These are phyloP conservation scores for Cyanistes caeruleus DNA, from an alignment of 2,113 vertebrate genomes.

Conservation along the genomic window DNA sequence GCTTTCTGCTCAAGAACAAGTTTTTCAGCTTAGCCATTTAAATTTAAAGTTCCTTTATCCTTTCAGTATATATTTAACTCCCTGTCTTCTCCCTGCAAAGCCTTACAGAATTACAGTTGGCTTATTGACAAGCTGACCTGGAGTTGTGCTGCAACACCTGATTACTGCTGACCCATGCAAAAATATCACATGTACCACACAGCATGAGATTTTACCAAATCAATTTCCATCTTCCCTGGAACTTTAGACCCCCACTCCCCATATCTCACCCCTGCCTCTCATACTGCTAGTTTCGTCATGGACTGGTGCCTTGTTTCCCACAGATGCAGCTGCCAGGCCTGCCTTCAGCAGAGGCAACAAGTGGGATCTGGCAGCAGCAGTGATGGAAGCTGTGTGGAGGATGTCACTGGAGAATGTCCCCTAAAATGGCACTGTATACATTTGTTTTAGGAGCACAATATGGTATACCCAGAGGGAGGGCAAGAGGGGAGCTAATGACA, in stretches of 20 bases:
- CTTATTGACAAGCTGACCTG: background rate
- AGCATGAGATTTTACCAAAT: background rate
- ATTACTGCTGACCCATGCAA: accelerated
- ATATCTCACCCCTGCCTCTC: background rate
- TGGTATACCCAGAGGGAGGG: too few species aligned
- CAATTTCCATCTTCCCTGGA: background rate
- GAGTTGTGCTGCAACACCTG: background rate
- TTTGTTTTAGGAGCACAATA: background rate
- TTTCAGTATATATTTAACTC: background rate
- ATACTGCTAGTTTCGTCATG: background rate
- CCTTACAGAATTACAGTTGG: background rate
- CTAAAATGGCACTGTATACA: background rate
- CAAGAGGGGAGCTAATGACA: background rate
- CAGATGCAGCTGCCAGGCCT: background rate
- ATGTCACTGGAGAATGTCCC: background rate
- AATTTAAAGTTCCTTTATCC: background rate
- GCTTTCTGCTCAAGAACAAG: background rate
- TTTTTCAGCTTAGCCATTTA: background rate
- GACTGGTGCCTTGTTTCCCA: background rate
- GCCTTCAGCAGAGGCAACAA: background rate
- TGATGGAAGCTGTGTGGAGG: background rate
- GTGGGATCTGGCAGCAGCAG: background rate
- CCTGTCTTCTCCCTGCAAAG: background rate
- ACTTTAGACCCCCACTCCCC: background rate
- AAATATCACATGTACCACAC: background rate